Conservation (phyloP, 2,888 invertebrate genomes). For the Ochropleura plecta region DNA sequence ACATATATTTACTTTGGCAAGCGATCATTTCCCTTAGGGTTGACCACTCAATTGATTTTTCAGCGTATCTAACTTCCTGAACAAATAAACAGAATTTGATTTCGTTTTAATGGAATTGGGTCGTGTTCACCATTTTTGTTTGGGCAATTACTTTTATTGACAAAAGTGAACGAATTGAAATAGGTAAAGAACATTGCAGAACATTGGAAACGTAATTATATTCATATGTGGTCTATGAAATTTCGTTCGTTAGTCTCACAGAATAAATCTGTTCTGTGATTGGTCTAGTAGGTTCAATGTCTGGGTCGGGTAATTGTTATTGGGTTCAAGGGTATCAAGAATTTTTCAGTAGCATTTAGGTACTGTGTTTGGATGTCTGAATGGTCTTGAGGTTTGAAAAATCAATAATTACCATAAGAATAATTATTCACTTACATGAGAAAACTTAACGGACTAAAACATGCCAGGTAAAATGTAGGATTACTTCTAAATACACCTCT, state of each 20-base stretch:
- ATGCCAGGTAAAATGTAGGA: too few relatives aligned
- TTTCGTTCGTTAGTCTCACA: neutral
- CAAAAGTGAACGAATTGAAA: neutral
- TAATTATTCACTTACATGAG: too few relatives aligned
- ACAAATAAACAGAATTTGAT: conserved; percentile 55
- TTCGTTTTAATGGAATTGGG: conserved; percentile 39
- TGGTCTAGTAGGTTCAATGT: too few relatives aligned
- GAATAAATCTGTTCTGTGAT: too few relatives aligned
- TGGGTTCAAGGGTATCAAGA: too few relatives aligned
- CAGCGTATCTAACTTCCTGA: conserved; percentile 50
- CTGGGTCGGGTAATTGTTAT: too few relatives aligned
- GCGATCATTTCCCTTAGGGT: conserved; percentile 59
- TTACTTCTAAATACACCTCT: too few relatives aligned
- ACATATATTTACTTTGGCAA: conserved; percentile 47
- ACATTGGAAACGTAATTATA: neutral
- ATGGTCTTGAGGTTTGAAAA: too few relatives aligned
- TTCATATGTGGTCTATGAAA: neutral
- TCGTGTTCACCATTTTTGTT: conserved; percentile 23
- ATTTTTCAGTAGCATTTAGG: too few relatives aligned
- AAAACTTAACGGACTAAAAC: too few relatives aligned
- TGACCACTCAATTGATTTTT: conserved; percentile 61
- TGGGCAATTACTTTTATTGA: conserved; percentile 29
- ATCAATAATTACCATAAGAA: too few relatives aligned
- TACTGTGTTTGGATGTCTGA: too few relatives aligned
- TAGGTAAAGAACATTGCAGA: neutral